phyloP scores from a whole-genome alignment of 2,113 vertebrate species.

The Scophthalmus maximus region DNA sequence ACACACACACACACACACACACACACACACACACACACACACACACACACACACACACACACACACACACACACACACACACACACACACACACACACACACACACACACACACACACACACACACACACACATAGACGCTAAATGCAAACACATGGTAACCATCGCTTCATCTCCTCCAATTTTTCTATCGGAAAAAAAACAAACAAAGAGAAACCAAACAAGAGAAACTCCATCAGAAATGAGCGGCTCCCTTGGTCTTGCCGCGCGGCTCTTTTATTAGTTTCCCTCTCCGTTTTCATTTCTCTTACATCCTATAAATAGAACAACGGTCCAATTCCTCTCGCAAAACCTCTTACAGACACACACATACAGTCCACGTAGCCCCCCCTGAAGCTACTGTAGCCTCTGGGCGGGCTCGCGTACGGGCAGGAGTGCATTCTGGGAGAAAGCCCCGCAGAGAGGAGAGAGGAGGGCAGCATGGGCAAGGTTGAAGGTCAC shows the following conservation, averaged over 20 bases:
- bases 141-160: not conserved
- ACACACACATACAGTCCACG: not conserved
- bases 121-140: not conserved
- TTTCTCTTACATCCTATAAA: slow-evolving; percentile 33
- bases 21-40: too few relatives aligned
- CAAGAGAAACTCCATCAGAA: not conserved
- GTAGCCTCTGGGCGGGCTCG: not conserved
- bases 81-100: not conserved
- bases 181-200: slow-evolving; percentile 6
- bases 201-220: slow-evolving; percentile 6
- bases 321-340: not conserved
- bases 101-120: too few relatives aligned
- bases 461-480: slow-evolving; percentile 14
- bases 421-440: slow-evolving; percentile 24
- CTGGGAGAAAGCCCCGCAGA: slow-evolving; percentile 19
- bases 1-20: too few relatives aligned
- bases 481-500: slow-evolving; percentile 30
- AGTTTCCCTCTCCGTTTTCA: not conserved
- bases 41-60: too few relatives aligned
- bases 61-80: not conserved
- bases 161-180: too few relatives aligned
- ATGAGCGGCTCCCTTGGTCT: slow-evolving; percentile 3
- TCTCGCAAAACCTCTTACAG: not conserved
- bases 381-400: slow-evolving; percentile 13
- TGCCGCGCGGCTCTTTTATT: not conserved